A percentile compares a stretch with the other conserved stretches of the same genome.
Evolutionary conservation across 2,797 vertebrate genomes (phyloP).

Genomic region (Dendrocincla tyrannina): DNA sequence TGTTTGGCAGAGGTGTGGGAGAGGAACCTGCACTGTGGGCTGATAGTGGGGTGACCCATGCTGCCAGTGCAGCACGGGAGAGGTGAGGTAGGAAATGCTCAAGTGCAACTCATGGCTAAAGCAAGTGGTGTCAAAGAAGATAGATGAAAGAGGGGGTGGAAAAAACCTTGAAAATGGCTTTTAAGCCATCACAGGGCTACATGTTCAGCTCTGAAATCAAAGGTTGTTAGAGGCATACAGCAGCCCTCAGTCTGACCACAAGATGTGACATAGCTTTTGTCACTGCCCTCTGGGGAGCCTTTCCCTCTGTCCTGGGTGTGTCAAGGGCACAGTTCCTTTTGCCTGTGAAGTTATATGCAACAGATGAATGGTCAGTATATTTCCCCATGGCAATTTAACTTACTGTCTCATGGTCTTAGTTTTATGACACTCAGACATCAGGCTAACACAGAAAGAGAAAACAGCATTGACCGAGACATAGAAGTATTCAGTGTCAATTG

Average conservation of each 20-base stretch:
- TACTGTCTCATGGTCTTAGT: not conserved
- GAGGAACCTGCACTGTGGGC: not conserved
- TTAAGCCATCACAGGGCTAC: not conserved
- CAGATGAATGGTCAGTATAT: not conserved
- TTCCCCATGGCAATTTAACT: not conserved
- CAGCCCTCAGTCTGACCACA: not conserved
- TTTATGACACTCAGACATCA: not conserved
- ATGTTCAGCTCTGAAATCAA: not conserved
- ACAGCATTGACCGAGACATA: not conserved
- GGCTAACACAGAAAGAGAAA: not conserved
- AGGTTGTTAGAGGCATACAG: not conserved
- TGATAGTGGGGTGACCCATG: not conserved
- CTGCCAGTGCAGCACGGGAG: not conserved
- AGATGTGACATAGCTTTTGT: not conserved
- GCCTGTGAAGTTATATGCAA: not conserved
- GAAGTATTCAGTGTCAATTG: not conserved
- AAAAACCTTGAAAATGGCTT: not conserved
- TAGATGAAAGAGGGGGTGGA: not conserved
- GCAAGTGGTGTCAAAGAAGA: not conserved
- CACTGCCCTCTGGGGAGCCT: rapidly evolving
- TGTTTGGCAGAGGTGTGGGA: not conserved
- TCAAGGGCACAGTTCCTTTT: not conserved
- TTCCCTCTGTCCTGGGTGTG: rapidly evolving
- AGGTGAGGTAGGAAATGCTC: not conserved
- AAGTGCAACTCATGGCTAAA: not conserved